phyloP scores from a whole-genome alignment of 1,140 invertebrate species.

The Drosophila sproati region DNA sequence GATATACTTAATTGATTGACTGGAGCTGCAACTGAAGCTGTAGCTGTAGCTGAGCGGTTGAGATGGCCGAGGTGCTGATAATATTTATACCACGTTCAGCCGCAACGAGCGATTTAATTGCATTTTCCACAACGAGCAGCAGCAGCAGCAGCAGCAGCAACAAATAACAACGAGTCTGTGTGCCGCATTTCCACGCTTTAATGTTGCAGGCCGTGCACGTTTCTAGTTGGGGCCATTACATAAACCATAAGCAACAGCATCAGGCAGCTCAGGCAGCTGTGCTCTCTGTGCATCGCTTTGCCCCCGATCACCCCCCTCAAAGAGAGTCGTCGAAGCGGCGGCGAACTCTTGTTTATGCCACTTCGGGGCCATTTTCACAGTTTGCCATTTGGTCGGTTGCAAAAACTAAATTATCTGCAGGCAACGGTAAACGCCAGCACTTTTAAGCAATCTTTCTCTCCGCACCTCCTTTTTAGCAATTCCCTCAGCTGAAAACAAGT shows the following conservation, averaged over 20 bases:
- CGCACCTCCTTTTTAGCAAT: conserved; percentile 7
- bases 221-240: conserved; percentile 55
- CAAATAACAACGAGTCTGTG: conserved; percentile 61
- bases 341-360: conserved; percentile 44
- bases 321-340: neutral
- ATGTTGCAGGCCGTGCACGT: conserved; percentile 66
- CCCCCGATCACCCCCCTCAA: neutral
- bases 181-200: conserved; percentile 65
- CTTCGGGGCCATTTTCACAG: conserved; percentile 64
- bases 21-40: conserved; percentile 17
- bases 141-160: conserved; percentile 1
- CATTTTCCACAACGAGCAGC: conserved; percentile 65
- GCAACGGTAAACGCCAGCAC: conserved; percentile 71
- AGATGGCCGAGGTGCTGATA: conserved; percentile 62
- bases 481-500: conserved; percentile 61
- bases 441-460: conserved; percentile 35
- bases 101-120: conserved; percentile 67
- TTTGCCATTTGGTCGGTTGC: conserved; percentile 28
- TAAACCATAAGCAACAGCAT: conserved; percentile 70
- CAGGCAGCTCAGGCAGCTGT: conserved; percentile 14
- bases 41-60: too few relatives aligned
- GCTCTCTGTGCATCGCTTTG: neutral
- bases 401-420: conserved; percentile 69
- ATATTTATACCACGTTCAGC: conserved; percentile 68
- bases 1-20: conserved; percentile 79